A percentile compares a stretch with the other conserved stretches of the same genome.
Evolutionary conservation across 2,888 invertebrate genomes (phyloP).

Genomic region (Scaptodrosophila latifasciaeformis): DNA sequence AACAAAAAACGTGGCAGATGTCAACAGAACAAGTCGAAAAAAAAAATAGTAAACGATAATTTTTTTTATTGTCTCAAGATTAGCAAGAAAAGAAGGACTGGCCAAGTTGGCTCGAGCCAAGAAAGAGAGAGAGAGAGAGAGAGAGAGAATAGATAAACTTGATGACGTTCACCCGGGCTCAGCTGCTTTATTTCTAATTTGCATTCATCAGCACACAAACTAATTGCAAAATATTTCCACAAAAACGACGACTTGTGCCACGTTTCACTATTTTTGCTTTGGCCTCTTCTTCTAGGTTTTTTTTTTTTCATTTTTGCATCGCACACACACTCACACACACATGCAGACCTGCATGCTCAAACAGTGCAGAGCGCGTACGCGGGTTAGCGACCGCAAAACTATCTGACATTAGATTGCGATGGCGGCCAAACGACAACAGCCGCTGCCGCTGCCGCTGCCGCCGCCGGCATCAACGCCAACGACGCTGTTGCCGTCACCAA

Average conservation of each 20-base stretch:
- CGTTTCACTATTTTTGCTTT: slow-evolving; percentile 33
- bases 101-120: slow-evolving; percentile 6
- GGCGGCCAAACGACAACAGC: slow-evolving; percentile 74
- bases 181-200: slow-evolving; percentile 49
- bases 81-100: neutral
- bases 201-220: slow-evolving; percentile 63
- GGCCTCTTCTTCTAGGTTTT: slow-evolving; percentile 15
- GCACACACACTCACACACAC: slow-evolving; percentile 22
- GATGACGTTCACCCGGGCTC: neutral
- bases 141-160: too few relatives aligned
- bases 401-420: slow-evolving; percentile 75
- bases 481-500: slow-evolving; percentile 9
- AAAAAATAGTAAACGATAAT: neutral
- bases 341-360: slow-evolving; percentile 12
- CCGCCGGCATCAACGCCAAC: slow-evolving; percentile 2
- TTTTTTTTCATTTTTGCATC: slow-evolving; percentile 41
- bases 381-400: slow-evolving; percentile 76
- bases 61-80: neutral
- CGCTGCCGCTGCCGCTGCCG: slow-evolving; percentile 59
- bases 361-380: slow-evolving; percentile 36
- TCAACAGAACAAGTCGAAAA: slow-evolving; percentile 38
- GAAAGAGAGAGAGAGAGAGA: neutral
- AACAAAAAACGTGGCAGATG: slow-evolving; percentile 54
- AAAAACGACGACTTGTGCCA: slow-evolving; percentile 5
- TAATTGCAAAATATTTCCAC: slow-evolving; percentile 49